These are phyloP conservation scores for Polypedilum vanderplanki DNA, from an alignment of 1,140 invertebrate genomes.

Conservation along the genomic window DNA sequence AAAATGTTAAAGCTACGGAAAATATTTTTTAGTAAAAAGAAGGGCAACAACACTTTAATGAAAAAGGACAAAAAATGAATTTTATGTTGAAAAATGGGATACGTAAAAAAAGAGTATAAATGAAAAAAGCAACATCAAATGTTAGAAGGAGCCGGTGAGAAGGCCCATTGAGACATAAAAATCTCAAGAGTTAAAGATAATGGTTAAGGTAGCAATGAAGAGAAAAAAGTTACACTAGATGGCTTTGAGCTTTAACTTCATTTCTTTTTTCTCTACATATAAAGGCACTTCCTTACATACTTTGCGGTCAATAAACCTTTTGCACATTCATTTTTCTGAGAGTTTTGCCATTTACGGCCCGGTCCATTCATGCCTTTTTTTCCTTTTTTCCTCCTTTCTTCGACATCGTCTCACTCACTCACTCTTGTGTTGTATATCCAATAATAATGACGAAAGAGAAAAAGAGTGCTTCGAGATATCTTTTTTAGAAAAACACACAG, in stretches of 20 bases:
- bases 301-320: slow-evolving; percentile 29
- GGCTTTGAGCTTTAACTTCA: slow-evolving; percentile 3
- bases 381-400: neutral
- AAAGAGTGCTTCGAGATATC: slow-evolving; percentile 1
- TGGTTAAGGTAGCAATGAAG: neutral
- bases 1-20: neutral
- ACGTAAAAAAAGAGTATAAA: neutral
- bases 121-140: neutral
- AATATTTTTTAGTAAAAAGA: neutral
- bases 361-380: slow-evolving; percentile 9
- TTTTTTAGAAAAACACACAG: neutral
- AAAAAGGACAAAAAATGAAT: neutral
- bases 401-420: neutral
- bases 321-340: slow-evolving; percentile 15
- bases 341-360: slow-evolving; percentile 14
- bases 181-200: slow-evolving; percentile 29
- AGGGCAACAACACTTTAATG: slow-evolving; percentile 1
- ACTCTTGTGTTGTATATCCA: neutral
- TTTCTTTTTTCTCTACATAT: neutral
- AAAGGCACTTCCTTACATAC: neutral
- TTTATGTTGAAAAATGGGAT: neutral
- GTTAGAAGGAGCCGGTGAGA: neutral
- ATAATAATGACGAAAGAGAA: slow-evolving; percentile 2
- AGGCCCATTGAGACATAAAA: slow-evolving; percentile 23
- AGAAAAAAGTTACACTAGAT: neutral